Percentiles rank a stretch among this genome's conserved stretches.
phyloP scores from a whole-genome alignment of 2,113 vertebrate species.

The Bettongia penicillata region DNA sequence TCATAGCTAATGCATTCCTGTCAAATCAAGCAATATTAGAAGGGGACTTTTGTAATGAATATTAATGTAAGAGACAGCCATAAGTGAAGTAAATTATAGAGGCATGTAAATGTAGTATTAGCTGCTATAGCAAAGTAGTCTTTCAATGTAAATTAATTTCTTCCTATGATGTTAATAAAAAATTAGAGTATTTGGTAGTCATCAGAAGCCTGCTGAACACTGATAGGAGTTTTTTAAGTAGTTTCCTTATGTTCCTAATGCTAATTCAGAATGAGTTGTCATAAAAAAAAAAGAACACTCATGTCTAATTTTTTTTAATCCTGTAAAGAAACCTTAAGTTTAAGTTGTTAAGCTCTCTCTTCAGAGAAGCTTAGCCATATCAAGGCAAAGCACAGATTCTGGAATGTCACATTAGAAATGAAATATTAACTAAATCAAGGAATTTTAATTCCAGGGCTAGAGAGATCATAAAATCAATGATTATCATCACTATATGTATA shows the following conservation, averaged over 20 bases:
- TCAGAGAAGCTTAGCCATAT: constrained; percentile 47
- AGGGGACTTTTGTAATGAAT: constrained; percentile 87
- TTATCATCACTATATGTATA: constrained; percentile 67
- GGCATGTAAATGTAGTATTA: constrained; percentile 86
- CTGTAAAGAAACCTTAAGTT: constrained; percentile 44
- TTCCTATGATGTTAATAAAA: constrained; percentile 84
- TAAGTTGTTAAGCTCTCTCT: neutral
- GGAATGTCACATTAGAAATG: constrained; percentile 62
- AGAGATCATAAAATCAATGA: constrained; percentile 68
- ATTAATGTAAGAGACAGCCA: constrained; percentile 87
- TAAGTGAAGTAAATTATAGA: constrained; percentile 90
- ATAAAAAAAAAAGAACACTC: constrained; percentile 51
- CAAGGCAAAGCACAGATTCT: constrained; percentile 62
- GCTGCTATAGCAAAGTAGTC: constrained; percentile 81
- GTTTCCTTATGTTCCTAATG: constrained; percentile 60
- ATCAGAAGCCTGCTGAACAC: constrained; percentile 70
- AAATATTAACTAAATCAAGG: constrained; percentile 69
- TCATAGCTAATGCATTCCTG: constrained; percentile 86
- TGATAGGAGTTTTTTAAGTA: constrained; percentile 71
- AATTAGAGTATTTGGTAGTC: constrained; percentile 80
- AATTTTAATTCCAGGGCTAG: constrained; percentile 70
- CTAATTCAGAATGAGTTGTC: constrained; percentile 67
- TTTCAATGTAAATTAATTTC: constrained; percentile 85
- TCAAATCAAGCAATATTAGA: constrained; percentile 83
- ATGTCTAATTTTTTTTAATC: constrained; percentile 40